Evolutionary conservation across 2,797 vertebrate genomes (phyloP), one percentile per base, ranked within the genome.

Genomic region (Lateolabrax maculatus): DNA sequence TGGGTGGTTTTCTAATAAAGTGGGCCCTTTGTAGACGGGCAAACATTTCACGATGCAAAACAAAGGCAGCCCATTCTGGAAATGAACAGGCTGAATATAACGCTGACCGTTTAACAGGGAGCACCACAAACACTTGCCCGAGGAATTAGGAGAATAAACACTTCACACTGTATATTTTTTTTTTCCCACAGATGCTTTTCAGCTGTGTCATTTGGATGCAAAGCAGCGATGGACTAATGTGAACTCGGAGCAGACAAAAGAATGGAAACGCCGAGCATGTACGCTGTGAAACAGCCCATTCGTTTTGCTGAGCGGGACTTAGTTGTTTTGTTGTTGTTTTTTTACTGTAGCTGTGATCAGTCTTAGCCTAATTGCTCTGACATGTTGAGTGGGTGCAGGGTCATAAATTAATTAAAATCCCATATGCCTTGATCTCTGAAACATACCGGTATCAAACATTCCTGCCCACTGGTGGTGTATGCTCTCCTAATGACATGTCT

Each of bases 11-110:
- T 86, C 75, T 81, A 77, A 90, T 84, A 87, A 88, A 91, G 75
- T 74, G 78, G 77, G 57, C 43, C 64, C 82, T 89, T 92, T 91
- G 84, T 90, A 55, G 52, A 49, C 8, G 44, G 74, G 83, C 64
- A 90, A 93, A 93, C 75, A 86, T 92, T 92, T 91, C 79, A 87
- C 36, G 1, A 81, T 66, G 88, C 63, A 72, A 83, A 87, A 91
- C 85, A 90, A 90, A 90, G 72, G 43, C 53, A 37, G 27, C 48
- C 67, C 61, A 58, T 75, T 85, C 67, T 82, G 53, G 70, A 91
- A 89, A 89, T 84, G 82, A 86, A 83, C 71, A 72, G 67, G 76
- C 71, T 84, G 55, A 77, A 79, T 75, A 77, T 84, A 88, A 90
- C 77, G 74, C 61, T 62, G 68, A 39, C 83, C 77, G 66, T 81